Conservation (phyloP, 2,888 invertebrate genomes). For the Nymphalis urticae region DNA sequence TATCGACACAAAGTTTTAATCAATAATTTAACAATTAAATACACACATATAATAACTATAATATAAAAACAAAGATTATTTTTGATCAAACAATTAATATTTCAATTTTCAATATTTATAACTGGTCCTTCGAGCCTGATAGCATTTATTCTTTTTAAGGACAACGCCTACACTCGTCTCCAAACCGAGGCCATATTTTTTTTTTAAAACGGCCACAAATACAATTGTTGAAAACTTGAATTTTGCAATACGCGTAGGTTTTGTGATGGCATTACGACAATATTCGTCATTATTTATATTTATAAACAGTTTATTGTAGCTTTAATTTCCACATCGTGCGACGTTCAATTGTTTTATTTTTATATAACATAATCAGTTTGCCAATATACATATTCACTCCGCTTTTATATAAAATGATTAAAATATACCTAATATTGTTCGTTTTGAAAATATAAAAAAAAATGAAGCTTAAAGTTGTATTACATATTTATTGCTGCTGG, state of each 20-base stretch:
- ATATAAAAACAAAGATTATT: background rate
- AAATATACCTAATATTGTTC: too few species aligned
- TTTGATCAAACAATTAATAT: background rate
- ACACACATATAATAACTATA: background rate
- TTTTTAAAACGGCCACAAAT: constrained; percentile 13
- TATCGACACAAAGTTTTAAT: too few species aligned
- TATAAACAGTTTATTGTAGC: background rate
- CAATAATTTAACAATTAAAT: background rate
- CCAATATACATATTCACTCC: too few species aligned
- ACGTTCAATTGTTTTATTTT: too few species aligned
- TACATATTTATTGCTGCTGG: too few species aligned
- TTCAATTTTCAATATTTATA: background rate
- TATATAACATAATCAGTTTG: too few species aligned
- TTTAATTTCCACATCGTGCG: background rate
- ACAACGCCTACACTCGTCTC: constrained; percentile 21
- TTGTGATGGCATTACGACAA: constrained; percentile 16
- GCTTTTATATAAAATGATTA: too few species aligned
- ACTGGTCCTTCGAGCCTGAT: background rate
- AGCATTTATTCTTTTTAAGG: constrained; percentile 15
- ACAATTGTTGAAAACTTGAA: constrained; percentile 24
- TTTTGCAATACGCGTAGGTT: constrained; percentile 17
- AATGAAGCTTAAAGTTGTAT: too few species aligned
- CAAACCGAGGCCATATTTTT: constrained; percentile 19
- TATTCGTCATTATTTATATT: constrained; percentile 5
- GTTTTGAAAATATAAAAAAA: too few species aligned